Base-by-base conservation (phyloP, 2,113 vertebrate genomes). In the Seriola aureovittata region DNA sequence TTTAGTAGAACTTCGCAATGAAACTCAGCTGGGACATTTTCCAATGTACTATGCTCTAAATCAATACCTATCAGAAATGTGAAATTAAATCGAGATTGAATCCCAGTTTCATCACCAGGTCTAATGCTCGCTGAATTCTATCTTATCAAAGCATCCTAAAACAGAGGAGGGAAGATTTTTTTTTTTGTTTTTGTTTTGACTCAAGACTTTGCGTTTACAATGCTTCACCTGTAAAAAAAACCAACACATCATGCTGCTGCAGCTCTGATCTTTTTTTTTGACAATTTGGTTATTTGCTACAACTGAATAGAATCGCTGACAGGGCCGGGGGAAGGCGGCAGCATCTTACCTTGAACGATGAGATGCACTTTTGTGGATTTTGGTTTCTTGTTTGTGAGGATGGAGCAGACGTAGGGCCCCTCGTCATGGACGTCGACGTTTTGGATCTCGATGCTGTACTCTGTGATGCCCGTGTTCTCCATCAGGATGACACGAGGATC, bases 381-480 rank as follows among this genome's bases (percentile, higher is more conserved):
- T 71, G 98, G 97, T 66, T 98, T 98, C 94, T 98, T 98, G 95
- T 98, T 97, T 19, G 97, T 98, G 91, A 99, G 97, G 85, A 99
- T 97, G 0, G 98, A 98, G 94, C 98, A 99, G 72, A 97, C 96
- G 19, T 99, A 99, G 0, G 97, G 97, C 1, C 98, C 98, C 74
- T 99, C 98, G 1, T 99, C 98, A 0, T 98, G 97, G 2, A 99
- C 80, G 2, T 97, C 96, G 71, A 99, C 97, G 0, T 98, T 96
- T 78, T 97, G 95, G 89, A 99, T 99, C 95, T 96, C 95, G 94
- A 99, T 99, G 95, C 97, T 99, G 95, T 99, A 99, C 88, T 99
- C 97, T n/a, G 97, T 98, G 59, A 96, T 94, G 3, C 96, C 97
- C 25, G 97, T 98, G 95, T 98, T 97, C 80, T 97, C 96, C 88